Evolutionary conservation across 2,888 invertebrate species (phyloP), one percentile per base, ranked within the genome.

Genomic region (Morpho helenor): DNA sequence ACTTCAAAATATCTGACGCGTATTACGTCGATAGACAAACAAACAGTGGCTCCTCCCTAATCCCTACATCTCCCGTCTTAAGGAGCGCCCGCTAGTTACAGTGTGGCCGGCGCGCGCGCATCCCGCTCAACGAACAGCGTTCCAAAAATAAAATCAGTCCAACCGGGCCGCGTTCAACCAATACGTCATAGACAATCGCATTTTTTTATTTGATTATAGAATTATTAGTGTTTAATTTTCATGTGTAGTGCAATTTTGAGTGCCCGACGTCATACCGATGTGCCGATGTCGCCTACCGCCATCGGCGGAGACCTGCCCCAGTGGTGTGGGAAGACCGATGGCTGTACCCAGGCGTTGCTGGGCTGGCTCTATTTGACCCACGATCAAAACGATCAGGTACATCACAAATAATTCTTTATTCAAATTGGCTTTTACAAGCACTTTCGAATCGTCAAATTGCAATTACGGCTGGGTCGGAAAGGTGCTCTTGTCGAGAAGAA

Each of bases 321-420:
- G 68, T 87, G 89, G 88, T 84, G 84, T 67, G 85, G 87, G 41
- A 87, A 86, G 66, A 70, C 82, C 2, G 89, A 89, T 58, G 68
- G 70, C 60, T 87, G 82, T 65, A 80, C 82, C 3, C 87, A 85
- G 66, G 85, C 87, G 7, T 74, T 88, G 50, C 82, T 89, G 42
- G 85, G 88, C 43, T 90, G 89, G 89, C 80, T 88, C 49, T 89
- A 86, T 68, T 71, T 87, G 64, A 80, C 82, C 9, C 82, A 79
- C 57, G 89, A 89, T 56, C 87, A 89, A 61, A 89, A 87, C 70
- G 89, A 88, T 63, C 88, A 87, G 88, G 89, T 88, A 78, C 41
- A 52, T 16, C 16, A 16, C 16, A 16, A 16, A 16, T 16, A 16
- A 16, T 16, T 16, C 16, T 16, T 16, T 16, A 16, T 16, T 16